These are phyloP conservation scores for Coelinius sp. DNA, from an alignment of 2,888 invertebrate genomes.

Conservation along the genomic window DNA sequence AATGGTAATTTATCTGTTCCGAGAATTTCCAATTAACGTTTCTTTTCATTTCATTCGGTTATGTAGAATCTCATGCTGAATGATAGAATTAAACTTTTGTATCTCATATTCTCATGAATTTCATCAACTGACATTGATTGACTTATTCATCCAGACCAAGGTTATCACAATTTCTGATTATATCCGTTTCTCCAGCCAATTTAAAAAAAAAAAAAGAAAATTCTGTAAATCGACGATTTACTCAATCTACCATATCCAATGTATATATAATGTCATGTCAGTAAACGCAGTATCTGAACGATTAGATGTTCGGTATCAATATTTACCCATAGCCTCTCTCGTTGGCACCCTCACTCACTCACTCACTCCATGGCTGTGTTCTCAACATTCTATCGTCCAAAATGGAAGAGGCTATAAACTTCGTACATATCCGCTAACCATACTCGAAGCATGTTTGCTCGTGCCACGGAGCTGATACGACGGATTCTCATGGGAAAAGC, in stretches of 20 bases:
- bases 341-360: slow-evolving; percentile 27
- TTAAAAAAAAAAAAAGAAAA: background rate
- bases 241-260: slow-evolving; percentile 39
- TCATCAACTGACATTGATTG: background rate
- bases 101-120: background rate
- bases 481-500: slow-evolving; percentile 65
- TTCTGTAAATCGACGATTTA: slow-evolving; percentile 3
- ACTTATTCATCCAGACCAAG: background rate
- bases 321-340: slow-evolving; percentile 54
- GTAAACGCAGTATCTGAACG: slow-evolving; percentile 60
- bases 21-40: slow-evolving; percentile 49
- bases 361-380: slow-evolving; percentile 19
- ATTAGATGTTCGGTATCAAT: slow-evolving; percentile 69
- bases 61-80: background rate
- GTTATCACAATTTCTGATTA: background rate
- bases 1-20: slow-evolving; percentile 41
- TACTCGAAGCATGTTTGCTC: slow-evolving; percentile 60
- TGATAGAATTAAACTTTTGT: background rate
- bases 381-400: slow-evolving; percentile 53
- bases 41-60: slow-evolving; percentile 15
- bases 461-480: slow-evolving; percentile 63
- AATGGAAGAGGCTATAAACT: slow-evolving; percentile 58
- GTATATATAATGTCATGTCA: slow-evolving; percentile 57
- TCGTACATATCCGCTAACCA: slow-evolving; percentile 56
- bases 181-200: too few species aligned